Percentiles rank a stretch among this genome's conserved stretches.
Evolutionary conservation across 2,797 vertebrate genomes (phyloP).

Genomic region (Rhinella marina): DNA sequence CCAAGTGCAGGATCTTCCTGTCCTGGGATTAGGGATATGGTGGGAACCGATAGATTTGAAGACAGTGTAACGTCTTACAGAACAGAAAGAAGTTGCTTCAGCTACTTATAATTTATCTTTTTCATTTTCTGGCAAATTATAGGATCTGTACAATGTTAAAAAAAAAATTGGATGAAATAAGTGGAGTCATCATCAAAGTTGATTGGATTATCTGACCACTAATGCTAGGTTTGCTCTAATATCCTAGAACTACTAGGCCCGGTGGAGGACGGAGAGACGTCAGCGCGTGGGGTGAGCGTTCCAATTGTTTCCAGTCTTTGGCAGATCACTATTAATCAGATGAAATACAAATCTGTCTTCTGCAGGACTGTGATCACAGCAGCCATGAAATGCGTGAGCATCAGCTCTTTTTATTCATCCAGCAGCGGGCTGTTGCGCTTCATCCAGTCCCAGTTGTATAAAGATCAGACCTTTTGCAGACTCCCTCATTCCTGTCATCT

Average conservation of each 20-base stretch:
- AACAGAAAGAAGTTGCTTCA: no score
- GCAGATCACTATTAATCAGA: conserved; percentile 7
- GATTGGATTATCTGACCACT: neutral
- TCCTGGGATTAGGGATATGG: no score
- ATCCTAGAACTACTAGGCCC: no score
- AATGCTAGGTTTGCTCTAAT: neutral
- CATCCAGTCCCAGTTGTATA: conserved; percentile 22
- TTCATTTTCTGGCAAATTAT: no score
- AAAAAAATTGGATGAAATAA: no score
- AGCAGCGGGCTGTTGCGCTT: neutral
- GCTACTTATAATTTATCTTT: no score
- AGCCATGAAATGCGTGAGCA: neutral
- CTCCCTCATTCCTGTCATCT: no score
- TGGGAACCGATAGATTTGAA: no score
- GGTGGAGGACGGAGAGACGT: neutral
- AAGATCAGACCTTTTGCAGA: neutral
- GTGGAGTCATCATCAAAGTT: neutral
- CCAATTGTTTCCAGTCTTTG: conserved; percentile 4
- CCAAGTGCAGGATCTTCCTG: no score
- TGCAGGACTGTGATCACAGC: conserved; percentile 26
- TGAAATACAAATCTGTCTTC: conserved; percentile 3
- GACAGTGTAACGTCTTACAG: no score
- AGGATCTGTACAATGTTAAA: no score
- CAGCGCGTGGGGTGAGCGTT: conserved; percentile 1
- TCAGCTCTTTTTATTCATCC: conserved; percentile 42